Percentiles rank a stretch among this genome's conserved stretches.
Evolutionary conservation across 2,113 vertebrate species (phyloP).

Genomic region (Glaucidium brasilianum): DNA sequence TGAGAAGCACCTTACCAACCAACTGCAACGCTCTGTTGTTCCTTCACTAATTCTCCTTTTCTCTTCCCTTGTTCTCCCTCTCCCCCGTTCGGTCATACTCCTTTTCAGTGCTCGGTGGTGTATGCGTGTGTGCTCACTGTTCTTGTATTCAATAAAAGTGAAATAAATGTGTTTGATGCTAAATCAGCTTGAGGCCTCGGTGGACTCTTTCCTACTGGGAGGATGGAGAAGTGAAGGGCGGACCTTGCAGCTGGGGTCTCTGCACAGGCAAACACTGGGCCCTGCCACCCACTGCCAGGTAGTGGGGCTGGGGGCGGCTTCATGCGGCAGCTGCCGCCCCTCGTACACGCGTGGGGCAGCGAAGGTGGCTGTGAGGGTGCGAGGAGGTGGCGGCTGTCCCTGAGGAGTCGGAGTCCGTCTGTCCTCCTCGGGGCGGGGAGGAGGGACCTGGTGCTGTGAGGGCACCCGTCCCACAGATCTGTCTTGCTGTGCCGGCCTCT

Average conservation of each 20-base stretch:
- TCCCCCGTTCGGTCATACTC: slow-evolving; percentile 57
- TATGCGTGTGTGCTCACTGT: slow-evolving; percentile 94
- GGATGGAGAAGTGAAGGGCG: not conserved
- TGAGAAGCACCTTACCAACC: slow-evolving; percentile 77
- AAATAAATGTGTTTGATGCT: slow-evolving; percentile 91
- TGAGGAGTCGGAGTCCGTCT: fast-evolving
- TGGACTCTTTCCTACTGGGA: not conserved
- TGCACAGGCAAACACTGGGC: not conserved
- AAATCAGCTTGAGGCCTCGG: slow-evolving; percentile 33
- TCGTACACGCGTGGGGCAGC: fast-evolving
- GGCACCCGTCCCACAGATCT: not conserved
- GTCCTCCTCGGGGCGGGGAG: not conserved
- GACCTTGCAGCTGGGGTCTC: fast-evolving
- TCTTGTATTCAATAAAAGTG: slow-evolving; percentile 94
- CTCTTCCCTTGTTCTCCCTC: slow-evolving; percentile 64
- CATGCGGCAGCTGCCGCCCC: fast-evolving
- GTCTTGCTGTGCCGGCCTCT: not conserved
- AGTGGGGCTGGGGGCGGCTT: not conserved
- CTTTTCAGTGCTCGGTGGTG: slow-evolving; percentile 88
- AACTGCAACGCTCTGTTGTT: slow-evolving; percentile 64
- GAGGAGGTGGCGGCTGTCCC: too few species aligned
- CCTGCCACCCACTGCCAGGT: too few species aligned
- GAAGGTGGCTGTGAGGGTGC: not conserved
- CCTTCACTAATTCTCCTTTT: slow-evolving; percentile 73
- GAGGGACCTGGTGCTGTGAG: not conserved